Evolutionary conservation across 2,797 vertebrate genomes (phyloP), one percentile per base, ranked within the genome.

Genomic region (Hyperoplus lanceolatus): DNA sequence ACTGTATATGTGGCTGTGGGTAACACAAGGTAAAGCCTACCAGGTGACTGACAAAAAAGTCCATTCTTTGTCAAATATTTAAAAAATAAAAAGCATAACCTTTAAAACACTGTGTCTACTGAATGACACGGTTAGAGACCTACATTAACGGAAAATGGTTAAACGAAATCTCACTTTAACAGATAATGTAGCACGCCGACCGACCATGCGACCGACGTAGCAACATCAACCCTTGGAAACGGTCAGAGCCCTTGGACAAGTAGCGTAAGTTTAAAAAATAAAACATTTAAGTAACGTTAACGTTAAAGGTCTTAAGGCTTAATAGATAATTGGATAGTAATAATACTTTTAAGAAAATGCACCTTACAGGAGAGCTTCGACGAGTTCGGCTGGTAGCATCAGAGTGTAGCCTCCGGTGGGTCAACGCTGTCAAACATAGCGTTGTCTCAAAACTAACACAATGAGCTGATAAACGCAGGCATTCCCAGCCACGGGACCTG

Each of bases 281-380:
- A 29, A 29, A 29, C 29, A 29, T 29, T 29, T 29, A 29, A 29
- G 29, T 29, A 29, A 21, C 29, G 7, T 55, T 2, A 1, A 36
- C 41, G 1, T 12, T 10, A 14, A 15, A 54, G 7, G 16, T 29
- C 29, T 29, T 4, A 5, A 29, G 0, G 10, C n/a, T 8, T 3
- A 43, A 45, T 4, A n/a, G 1, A 13, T 0, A 11, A 50, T 64
- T 0, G 0, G 0, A 29, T 2, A 18, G 6, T 14, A 14, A n/a
- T 21, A 2, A 1, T 14, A 29, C 29, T 29, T 29, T 5, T 51
- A 1, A 14, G 2, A 29, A 60, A 41, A 83, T 86, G 56, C 63
- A 90, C 87, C 79, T 87, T 50, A 18, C 8, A 70, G 46, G 14
- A 60, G 10, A 63, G 50, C 21, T 42, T 59, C 39, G 18, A 18